Evolutionary conservation across 2,113 vertebrate species (phyloP).

Genomic region (Lagopus leucura): DNA sequence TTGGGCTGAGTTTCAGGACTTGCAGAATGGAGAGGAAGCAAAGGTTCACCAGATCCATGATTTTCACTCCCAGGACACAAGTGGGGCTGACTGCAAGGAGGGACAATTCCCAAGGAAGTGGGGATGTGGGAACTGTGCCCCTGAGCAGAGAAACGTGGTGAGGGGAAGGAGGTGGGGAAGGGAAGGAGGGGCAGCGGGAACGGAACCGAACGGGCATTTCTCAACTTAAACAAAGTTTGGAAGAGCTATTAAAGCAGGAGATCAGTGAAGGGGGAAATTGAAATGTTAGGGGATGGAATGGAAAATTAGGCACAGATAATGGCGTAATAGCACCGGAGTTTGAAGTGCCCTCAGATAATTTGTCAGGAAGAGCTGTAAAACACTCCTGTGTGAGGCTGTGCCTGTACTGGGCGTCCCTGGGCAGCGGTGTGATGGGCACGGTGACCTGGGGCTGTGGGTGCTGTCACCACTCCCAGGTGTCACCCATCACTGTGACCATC

Average conservation of each 20-base stretch:
- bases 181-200: neutral
- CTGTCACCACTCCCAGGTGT: rapidly evolving
- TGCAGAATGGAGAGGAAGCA: neutral
- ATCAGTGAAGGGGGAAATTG: constrained; percentile 23
- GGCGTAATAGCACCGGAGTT: neutral
- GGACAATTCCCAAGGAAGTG: rapidly evolving
- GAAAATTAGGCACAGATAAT: constrained; percentile 7
- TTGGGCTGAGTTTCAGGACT: neutral
- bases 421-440: rapidly evolving
- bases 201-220: neutral
- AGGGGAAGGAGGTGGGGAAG: neutral
- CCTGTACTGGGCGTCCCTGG: neutral
- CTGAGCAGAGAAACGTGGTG: neutral
- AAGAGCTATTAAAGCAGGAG: neutral
- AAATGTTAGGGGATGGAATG: neutral
- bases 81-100: neutral
- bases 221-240: neutral
- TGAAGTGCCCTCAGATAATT: neutral
- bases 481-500: neutral
- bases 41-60: neutral
- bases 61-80: neutral
- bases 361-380: neutral
- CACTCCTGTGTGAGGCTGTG: neutral
- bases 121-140: neutral
- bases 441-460: neutral